A percentile compares a stretch with the other conserved stretches of the same genome.
Evolutionary conservation across 2,888 invertebrate species (phyloP).

Genomic region (Polydrusus cervinus): DNA sequence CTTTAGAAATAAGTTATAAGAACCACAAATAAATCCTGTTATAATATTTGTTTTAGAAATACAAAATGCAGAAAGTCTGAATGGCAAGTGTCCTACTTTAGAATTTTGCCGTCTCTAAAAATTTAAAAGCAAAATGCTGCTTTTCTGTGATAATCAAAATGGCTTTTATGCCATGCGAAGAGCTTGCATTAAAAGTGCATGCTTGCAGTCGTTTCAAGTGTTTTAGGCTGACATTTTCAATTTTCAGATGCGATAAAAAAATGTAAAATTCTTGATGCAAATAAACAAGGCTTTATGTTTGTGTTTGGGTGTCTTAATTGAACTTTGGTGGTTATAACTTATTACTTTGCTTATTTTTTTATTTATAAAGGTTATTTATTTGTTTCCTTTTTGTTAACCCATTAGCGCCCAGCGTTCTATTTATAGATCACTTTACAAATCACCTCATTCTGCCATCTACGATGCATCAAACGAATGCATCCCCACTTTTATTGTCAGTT

Average conservation of each 20-base stretch:
- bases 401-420: too few relatives aligned
- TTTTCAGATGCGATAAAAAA: constrained; percentile 7
- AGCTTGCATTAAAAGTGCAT: constrained; percentile 20
- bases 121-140: constrained; percentile 17
- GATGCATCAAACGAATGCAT: too few relatives aligned
- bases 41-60: not conserved
- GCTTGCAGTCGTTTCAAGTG: constrained; percentile 20
- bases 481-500: too few relatives aligned
- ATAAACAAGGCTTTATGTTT: not conserved
- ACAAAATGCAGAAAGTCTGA: not conserved
- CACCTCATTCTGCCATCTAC: too few relatives aligned
- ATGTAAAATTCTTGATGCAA: not conserved
- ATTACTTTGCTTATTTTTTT: too few relatives aligned
- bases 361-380: too few relatives aligned
- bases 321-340: too few relatives aligned
- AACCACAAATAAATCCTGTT: not conserved
- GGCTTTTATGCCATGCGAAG: constrained; percentile 9
- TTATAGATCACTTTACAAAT: too few relatives aligned
- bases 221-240: constrained; percentile 21
- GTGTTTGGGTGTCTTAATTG: not conserved
- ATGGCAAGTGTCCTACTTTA: not conserved
- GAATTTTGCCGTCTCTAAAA: constrained; percentile 1
- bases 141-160: constrained; percentile 19
- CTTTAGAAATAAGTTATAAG: too few relatives aligned
- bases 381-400: too few relatives aligned